These are phyloP conservation scores for Aramus guarauna DNA, from an alignment of 2,113 vertebrate species.

Conservation along the genomic window DNA sequence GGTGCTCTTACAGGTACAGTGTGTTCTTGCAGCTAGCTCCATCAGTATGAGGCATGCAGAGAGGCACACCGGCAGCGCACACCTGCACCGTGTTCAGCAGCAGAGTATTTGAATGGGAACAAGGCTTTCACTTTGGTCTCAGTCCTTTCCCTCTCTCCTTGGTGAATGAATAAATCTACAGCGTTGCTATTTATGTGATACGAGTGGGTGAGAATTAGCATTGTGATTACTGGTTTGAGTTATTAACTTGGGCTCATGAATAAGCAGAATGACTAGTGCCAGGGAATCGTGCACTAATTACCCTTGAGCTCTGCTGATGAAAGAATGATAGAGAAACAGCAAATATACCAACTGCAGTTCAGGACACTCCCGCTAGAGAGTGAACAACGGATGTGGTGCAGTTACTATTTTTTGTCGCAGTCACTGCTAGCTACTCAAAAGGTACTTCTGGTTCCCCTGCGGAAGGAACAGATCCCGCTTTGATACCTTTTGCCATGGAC, in stretches of 20 bases:
- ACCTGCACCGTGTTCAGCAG: not conserved
- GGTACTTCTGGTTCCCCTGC: not conserved
- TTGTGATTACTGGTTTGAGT: not conserved
- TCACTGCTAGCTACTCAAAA: not conserved
- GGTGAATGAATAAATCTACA: not conserved
- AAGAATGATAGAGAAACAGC: not conserved
- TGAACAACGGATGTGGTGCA: not conserved
- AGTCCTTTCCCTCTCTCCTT: not conserved
- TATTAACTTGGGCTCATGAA: slow-evolving; percentile 4
- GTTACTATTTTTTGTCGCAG: not conserved
- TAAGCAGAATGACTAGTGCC: not conserved
- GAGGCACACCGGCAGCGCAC: not conserved
- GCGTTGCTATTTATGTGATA: not conserved
- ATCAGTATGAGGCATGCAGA: not conserved
- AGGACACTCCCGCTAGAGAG: not conserved
- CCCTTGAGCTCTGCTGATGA: not conserved
- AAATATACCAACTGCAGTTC: not conserved
- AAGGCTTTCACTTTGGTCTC: not conserved
- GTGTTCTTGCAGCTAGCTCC: not conserved
- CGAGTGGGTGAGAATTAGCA: not conserved
- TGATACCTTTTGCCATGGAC: not conserved
- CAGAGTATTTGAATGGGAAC: not conserved
- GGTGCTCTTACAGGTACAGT: not conserved
- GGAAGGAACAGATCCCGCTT: not conserved
- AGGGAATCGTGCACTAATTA: not conserved